Conservation (phyloP, 2,113 vertebrate species). For the Megatriorchis doriae region DNA sequence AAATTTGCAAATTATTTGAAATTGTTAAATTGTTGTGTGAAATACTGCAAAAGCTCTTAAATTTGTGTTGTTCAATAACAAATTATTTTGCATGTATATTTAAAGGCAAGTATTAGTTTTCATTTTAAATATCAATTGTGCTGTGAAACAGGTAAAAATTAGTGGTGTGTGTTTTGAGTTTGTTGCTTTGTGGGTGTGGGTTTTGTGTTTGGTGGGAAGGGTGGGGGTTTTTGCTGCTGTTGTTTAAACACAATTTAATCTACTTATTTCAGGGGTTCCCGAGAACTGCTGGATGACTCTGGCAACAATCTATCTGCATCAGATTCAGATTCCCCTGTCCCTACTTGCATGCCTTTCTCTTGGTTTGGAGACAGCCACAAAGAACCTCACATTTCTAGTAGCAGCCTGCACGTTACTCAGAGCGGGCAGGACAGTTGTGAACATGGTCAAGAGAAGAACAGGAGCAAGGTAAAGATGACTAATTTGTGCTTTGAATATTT, state of each 20-base stretch:
- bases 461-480: slow-evolving; percentile 78
- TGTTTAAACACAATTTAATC: not conserved
- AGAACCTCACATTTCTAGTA: slow-evolving; percentile 80
- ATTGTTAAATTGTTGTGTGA: not conserved
- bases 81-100: not conserved
- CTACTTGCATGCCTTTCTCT: slow-evolving; percentile 91
- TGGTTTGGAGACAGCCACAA: slow-evolving; percentile 91
- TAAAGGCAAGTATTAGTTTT: not conserved
- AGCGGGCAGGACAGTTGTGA: slow-evolving; percentile 72
- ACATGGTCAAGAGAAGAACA: slow-evolving; percentile 78
- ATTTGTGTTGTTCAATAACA: not conserved
- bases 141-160: not conserved
- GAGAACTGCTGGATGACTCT: slow-evolving; percentile 84
- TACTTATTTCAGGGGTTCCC: slow-evolving; percentile 77
- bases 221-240: not conserved
- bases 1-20: not conserved
- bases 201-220: not conserved
- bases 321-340: slow-evolving; percentile 86
- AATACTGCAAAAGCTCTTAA: not conserved
- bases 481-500: not conserved
- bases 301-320: slow-evolving; percentile 84
- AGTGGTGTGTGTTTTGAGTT: not conserved
- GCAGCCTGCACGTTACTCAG: slow-evolving; percentile 74
- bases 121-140: not conserved
- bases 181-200: not conserved